phyloP scores from a whole-genome alignment of 2,888 invertebrate genomes.

The Beris morrisii region DNA sequence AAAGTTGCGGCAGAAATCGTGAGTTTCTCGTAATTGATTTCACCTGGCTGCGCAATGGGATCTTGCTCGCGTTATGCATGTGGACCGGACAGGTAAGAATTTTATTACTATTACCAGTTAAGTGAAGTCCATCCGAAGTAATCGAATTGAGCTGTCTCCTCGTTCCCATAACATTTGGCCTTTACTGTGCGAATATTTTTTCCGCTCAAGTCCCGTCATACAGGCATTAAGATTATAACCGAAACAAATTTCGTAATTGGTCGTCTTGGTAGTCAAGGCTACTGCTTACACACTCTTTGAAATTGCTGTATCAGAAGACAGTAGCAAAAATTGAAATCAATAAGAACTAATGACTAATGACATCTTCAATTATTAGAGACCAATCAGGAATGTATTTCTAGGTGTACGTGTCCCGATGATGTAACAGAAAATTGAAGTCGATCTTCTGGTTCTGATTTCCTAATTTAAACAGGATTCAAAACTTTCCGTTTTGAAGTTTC shows the following conservation, averaged over 20 bases:
- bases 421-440: no score
- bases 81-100: conserved; percentile 8
- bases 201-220: not conserved
- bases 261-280: conserved; percentile 1
- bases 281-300: no score
- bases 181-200: not conserved
- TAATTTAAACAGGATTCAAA: no score
- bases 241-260: conserved; percentile 24
- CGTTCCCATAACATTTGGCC: conserved; percentile 31
- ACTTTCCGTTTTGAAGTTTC: no score
- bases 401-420: no score
- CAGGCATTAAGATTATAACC: conserved; percentile 9
- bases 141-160: conserved; percentile 27
- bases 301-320: no score
- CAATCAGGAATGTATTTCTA: no score
- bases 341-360: no score
- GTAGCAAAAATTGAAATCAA: no score
- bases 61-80: not conserved
- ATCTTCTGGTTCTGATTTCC: no score
- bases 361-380: no score
- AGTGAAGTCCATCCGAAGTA: conserved; percentile 3
- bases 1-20: conserved; percentile 26
- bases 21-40: conserved; percentile 24
- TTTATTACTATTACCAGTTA: conserved; percentile 15
- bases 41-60: conserved; percentile 1